A percentile compares a stretch with the other conserved stretches of the same genome.
These are phyloP conservation scores for Aspidiotus rigidus DNA, from an alignment of 2,888 invertebrate genomes.

Conservation along the genomic window DNA sequence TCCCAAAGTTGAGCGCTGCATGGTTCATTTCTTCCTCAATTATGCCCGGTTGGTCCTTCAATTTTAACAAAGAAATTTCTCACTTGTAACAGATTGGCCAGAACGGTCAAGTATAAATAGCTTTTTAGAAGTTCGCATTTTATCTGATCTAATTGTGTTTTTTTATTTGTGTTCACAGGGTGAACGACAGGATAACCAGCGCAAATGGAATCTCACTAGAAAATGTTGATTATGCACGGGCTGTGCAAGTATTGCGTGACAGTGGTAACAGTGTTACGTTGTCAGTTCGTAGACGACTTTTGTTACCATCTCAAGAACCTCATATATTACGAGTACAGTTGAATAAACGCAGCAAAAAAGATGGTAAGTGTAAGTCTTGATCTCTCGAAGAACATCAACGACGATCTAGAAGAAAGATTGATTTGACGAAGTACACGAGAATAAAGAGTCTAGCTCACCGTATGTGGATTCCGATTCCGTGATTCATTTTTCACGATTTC, in stretches of 20 bases:
- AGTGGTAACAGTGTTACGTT: slow-evolving; percentile 80
- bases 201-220: slow-evolving; percentile 94
- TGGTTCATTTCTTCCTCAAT: too few relatives aligned
- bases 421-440: neutral
- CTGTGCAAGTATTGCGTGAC: slow-evolving; percentile 82
- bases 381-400: neutral
- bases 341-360: slow-evolving; percentile 87
- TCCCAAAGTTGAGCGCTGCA: too few relatives aligned
- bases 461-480: slow-evolving; percentile 5
- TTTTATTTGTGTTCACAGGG: slow-evolving; percentile 52
- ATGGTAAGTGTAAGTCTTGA: slow-evolving; percentile 52
- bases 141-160: too few relatives aligned
- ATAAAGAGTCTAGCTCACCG: too few relatives aligned
- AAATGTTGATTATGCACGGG: slow-evolving; percentile 92
- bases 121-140: too few relatives aligned
- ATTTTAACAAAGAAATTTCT: too few relatives aligned
- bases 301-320: slow-evolving; percentile 46
- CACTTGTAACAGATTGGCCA: too few relatives aligned
- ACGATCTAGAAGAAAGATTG: neutral
- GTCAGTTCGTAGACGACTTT: slow-evolving; percentile 74
- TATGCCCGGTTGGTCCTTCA: too few relatives aligned
- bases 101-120: too few relatives aligned
- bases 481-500: slow-evolving; percentile 12
- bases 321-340: slow-evolving; percentile 71
- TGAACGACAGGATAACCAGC: slow-evolving; percentile 93